Evolutionary conservation across 2,797 vertebrate species (phyloP).

Genomic region (Micropoecilia bifurca): DNA sequence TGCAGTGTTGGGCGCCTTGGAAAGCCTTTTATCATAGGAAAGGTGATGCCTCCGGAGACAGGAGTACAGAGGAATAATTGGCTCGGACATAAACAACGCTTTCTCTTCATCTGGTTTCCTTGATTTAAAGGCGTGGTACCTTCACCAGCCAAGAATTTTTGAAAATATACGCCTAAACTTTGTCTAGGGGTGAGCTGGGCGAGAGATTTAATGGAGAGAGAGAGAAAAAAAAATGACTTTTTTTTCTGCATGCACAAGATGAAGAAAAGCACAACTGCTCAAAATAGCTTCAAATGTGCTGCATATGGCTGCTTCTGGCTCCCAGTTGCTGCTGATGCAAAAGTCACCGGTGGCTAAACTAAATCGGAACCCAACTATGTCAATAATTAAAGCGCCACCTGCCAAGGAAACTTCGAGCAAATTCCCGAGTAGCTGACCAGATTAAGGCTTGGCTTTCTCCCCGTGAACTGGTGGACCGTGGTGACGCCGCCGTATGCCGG

Average conservation of each 20-base stretch:
- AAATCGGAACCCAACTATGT: slow-evolving; percentile 60
- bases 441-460: slow-evolving; percentile 69
- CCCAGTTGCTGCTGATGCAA: slow-evolving; percentile 50
- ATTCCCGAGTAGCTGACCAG: slow-evolving; percentile 50
- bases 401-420: slow-evolving; percentile 57
- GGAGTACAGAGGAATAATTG: slow-evolving; percentile 56
- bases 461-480: slow-evolving; percentile 47
- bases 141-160: slow-evolving; percentile 26
- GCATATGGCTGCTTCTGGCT: slow-evolving; percentile 30
- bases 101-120: slow-evolving; percentile 26
- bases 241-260: slow-evolving; percentile 32
- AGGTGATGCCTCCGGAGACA: slow-evolving; percentile 49
- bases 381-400: slow-evolving; percentile 78
- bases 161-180: slow-evolving; percentile 26
- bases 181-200: slow-evolving; percentile 5
- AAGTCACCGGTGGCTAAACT: slow-evolving; percentile 57
- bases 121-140: slow-evolving; percentile 42
- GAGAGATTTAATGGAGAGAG: slow-evolving; percentile 17
- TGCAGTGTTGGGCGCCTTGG: slow-evolving; percentile 8
- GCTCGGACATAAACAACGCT: slow-evolving; percentile 40
- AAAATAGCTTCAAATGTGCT: slow-evolving; percentile 33
- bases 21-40: slow-evolving; percentile 49
- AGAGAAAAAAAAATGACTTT: too few relatives aligned
- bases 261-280: slow-evolving; percentile 1
- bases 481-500: slow-evolving; percentile 64